A percentile compares a stretch with the other conserved stretches of the same genome.
Conservation (phyloP, 2,113 vertebrate genomes). For the Brachypteracias leptosomus region DNA sequence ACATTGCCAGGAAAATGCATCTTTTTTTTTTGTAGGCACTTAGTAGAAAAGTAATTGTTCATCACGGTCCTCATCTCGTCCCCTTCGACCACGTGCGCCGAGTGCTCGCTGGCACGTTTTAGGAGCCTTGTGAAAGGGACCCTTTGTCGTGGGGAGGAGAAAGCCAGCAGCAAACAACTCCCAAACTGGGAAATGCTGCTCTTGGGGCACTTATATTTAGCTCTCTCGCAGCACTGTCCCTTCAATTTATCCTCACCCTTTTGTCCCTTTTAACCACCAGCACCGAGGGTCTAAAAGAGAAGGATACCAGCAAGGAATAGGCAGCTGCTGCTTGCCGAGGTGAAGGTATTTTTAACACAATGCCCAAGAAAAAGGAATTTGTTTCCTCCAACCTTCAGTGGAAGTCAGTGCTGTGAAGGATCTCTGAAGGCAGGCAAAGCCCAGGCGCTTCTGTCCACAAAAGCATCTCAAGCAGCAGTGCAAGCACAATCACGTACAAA, state of each 20-base stretch:
- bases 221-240: background rate
- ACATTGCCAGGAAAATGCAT: background rate
- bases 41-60: background rate
- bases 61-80: background rate
- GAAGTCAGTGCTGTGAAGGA: background rate
- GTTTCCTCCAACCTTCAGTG: background rate
- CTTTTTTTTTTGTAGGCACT: background rate
- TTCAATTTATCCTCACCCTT: background rate
- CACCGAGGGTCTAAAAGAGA: background rate
- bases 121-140: background rate
- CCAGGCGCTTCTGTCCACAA: background rate
- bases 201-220: constrained; percentile 51
- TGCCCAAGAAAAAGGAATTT: background rate
- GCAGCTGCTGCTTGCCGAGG: background rate
- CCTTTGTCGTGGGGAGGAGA: constrained; percentile 14
- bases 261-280: constrained; percentile 13
- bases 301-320: background rate
- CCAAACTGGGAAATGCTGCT: background rate
- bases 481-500: background rate
- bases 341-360: constrained; percentile 29
- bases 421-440: background rate
- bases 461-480: background rate
- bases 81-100: background rate
- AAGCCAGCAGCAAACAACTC: background rate
- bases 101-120: background rate